Base-by-base conservation (phyloP, 2,113 vertebrate species). In the Piaya cayana region DNA sequence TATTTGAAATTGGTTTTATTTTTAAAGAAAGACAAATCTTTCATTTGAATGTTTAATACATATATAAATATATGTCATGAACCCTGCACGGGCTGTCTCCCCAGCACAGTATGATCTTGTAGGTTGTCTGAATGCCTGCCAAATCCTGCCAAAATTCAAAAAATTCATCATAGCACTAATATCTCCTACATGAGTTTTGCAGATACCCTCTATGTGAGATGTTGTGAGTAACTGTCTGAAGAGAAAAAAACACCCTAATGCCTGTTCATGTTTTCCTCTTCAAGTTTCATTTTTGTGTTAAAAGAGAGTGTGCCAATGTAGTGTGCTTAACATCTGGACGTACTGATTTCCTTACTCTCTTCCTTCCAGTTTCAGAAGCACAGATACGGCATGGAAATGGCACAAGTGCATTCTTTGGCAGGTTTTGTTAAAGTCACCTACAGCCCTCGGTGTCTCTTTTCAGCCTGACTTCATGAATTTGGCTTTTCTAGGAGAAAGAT, bases 111-210 rank as follows among this genome's bases (percentile, higher is more conserved):
- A 37, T 59, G 80, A 90, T 90, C 18, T 76, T 52, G 4, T 42
- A n/a, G 9, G 29, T 26, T 80, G 58, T 76, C 49, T 42, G 21
- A 75, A 86, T 13, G 15, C 29, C 26, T 65, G 52, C 47, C 19
- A 91, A 84, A 86, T 75, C 23, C 37, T 95, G 43, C 43, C 58
- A 82, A 53, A 95, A 92, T 81, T 62, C 63, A 62, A 88, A 62
- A 15, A 37, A 12, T 83, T 0, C 34, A 36, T 76, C 32, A 80
- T 16, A 79, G 12, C 11, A 36, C 13, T 80, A 68, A 42, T 72
- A 60, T 42, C 18, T 76, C 43, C 79, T 76, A 64, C 50, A 77
- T 32, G 42, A 87, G 26, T 64, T 95, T 53, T 90, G 58, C 19
- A 93, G 58, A 86, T 43, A 85, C 79, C 19, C 16, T 86, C 39